A percentile compares a stretch with the other conserved stretches of the same genome.
Evolutionary conservation across 2,888 invertebrate genomes (phyloP).

Genomic region (Drosophila lutescens): DNA sequence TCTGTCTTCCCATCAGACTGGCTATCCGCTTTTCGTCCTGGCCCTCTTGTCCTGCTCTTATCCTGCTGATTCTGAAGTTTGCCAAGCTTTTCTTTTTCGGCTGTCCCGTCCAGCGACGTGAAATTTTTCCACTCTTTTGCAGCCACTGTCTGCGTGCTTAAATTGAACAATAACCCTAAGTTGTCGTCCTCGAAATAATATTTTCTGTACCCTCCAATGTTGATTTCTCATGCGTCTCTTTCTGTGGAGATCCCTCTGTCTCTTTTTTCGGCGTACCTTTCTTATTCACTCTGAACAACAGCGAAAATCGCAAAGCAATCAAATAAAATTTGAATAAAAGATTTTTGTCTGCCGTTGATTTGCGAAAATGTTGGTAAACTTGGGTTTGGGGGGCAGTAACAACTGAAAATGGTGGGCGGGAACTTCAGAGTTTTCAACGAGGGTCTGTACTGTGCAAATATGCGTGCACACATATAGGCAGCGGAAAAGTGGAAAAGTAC

Average conservation of each 20-base stretch:
- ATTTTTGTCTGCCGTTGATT: conserved; percentile 81
- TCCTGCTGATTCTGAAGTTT: conserved; percentile 33
- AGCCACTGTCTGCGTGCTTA: conserved; percentile 70
- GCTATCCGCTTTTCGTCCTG: conserved; percentile 35
- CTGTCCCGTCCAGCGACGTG: conserved; percentile 38
- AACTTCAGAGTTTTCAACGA: conserved; percentile 58
- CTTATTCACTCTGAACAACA: conserved; percentile 51
- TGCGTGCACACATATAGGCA: conserved; percentile 18
- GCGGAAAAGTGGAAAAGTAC: conserved; percentile 7
- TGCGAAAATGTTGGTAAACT: conserved; percentile 64
- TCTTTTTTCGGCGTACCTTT: conserved; percentile 34
- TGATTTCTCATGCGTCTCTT: conserved; percentile 66
- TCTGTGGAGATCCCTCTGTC: conserved; percentile 8
- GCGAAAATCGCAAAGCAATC: conserved; percentile 81
- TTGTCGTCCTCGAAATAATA: conserved; percentile 79
- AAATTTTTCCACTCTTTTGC: conserved; percentile 36
- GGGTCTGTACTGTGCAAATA: conserved; percentile 10
- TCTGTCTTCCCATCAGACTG: conserved; percentile 37
- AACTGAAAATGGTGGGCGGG: conserved; percentile 61
- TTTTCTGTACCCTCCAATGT: conserved; percentile 71
- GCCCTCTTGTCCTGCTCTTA: conserved; percentile 6
- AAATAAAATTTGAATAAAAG: conserved; percentile 82
- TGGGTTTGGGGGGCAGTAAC: conserved; percentile 16
- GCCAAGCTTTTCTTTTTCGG: conserved; percentile 27
- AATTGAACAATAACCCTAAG: conserved; percentile 80